Base-by-base conservation (phyloP, 2,888 invertebrate species). In the Diarsia brunnea region DNA sequence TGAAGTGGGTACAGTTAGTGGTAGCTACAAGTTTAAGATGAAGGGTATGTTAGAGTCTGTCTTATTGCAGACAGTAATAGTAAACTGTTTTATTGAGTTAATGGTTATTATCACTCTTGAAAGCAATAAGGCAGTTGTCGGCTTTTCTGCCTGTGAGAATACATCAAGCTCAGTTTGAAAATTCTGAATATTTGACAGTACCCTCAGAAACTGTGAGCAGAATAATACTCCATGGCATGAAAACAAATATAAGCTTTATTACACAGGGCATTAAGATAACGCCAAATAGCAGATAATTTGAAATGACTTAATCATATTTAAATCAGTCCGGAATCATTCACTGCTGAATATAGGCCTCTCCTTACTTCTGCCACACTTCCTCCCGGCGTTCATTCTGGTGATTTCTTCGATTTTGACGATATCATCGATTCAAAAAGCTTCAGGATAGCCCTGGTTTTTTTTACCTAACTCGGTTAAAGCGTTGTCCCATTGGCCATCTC, bases 1-100 rank as follows among this genome's bases (percentile, higher is more conserved):
- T 69, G 47, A 73, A 64, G 69, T 66, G 31, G 10, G n/a, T 63
- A 73, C 85, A 69, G 71, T 83, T 85, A 69, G 27, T 16, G 21
- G 7, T 53, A 64, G 70, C 82, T 67, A 73, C 72, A 63, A 24
- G 21, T 51, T 58, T 14, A 27, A 27, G 45, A 61, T 68, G 2
- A 51, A 69, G 47, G 27, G 2, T 47, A 65, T 68, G 24, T 61
- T 67, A 51, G 43, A 61, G 49, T 51, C 16, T 65, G 49, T 64
- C 38, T 27, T 45, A 74, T 14, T 51, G 19, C 24, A 31, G 55
- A 81, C 21, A 19, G 21, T 21, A 27, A 8, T 73, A 10, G 8
- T 60, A 38, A 58, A 61, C 45, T 49, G 19, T 38, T 82, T 77
- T 66, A 69, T 53, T 58, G 12, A 45, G 27, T 51, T 65, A 47